Conservation (phyloP, 2,888 invertebrate genomes). For the Drosophila tanythrix region DNA sequence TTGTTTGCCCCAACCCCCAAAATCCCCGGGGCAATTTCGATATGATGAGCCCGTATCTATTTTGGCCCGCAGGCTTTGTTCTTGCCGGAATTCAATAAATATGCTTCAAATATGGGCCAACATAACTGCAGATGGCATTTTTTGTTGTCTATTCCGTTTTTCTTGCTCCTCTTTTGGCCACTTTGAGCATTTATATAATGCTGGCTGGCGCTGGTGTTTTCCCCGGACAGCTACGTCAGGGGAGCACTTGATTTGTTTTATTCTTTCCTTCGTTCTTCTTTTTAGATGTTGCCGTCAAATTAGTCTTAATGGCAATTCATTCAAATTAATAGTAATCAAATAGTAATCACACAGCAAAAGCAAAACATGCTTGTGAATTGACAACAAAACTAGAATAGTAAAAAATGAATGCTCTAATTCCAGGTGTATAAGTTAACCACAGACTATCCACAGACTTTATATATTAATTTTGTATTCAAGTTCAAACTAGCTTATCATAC, state of each 20-base stretch:
- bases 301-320: conserved; percentile 50
- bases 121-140: conserved; percentile 35
- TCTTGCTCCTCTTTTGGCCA: conserved; percentile 1
- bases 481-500: neutral
- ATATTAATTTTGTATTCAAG: neutral
- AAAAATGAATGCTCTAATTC: conserved; percentile 13
- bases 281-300: conserved; percentile 60
- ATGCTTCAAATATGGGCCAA: conserved; percentile 54
- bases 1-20: neutral
- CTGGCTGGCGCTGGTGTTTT: conserved; percentile 23
- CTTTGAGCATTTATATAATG: conserved; percentile 43
- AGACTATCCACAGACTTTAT: neutral
- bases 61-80: conserved; percentile 45
- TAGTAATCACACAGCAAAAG: neutral
- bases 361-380: conserved; percentile 2
- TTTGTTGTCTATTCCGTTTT: neutral
- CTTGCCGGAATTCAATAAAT: conserved; percentile 73
- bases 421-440: neutral
- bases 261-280: neutral
- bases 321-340: conserved; percentile 27
- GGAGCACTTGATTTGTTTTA: conserved; percentile 48
- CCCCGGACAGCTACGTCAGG: conserved; percentile 49
- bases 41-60: conserved; percentile 44
- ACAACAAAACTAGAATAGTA: conserved; percentile 9
- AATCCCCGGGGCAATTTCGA: neutral